Conservation (phyloP, 2,797 vertebrate species). For the Parotocinclus haroldoi region DNA sequence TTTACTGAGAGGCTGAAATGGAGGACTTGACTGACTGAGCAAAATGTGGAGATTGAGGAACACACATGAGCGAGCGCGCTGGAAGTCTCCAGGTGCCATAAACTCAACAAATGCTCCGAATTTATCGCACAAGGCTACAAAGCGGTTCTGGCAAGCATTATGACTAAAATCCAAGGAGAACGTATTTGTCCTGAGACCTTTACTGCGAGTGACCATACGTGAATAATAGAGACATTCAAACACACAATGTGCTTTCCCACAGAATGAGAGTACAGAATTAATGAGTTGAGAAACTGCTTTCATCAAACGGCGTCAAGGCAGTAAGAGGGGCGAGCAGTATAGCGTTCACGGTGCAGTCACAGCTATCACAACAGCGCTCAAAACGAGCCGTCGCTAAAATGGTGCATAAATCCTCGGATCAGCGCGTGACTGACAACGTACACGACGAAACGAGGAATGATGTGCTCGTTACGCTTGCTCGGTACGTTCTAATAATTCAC, state of each 20-base stretch:
- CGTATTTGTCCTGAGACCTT: conserved; percentile 9
- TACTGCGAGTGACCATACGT: conserved; percentile 8
- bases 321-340: not conserved
- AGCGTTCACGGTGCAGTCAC: not conserved
- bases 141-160: conserved; percentile 4
- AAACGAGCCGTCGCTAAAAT: too few species aligned
- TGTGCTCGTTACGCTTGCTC: too few species aligned
- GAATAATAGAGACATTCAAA: not conserved
- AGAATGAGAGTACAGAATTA: conserved; percentile 17
- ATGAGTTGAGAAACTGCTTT: conserved; percentile 38
- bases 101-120: conserved; percentile 23
- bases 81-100: conserved; percentile 23
- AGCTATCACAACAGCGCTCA: too few species aligned
- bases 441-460: not conserved
- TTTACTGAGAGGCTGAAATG: conserved; percentile 47
- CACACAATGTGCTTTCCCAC: not conserved
- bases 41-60: conserved; percentile 35
- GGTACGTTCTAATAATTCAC: not conserved
- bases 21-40: conserved; percentile 43
- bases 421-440: too few species aligned
- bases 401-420: too few species aligned
- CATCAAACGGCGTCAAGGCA: conserved; percentile 4
- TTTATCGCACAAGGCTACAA: conserved; percentile 20
- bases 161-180: not conserved
- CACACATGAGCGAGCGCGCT: conserved; percentile 19